Evolutionary conservation across 2,888 invertebrate species (phyloP).

Genomic region (Volucella zonaria): DNA sequence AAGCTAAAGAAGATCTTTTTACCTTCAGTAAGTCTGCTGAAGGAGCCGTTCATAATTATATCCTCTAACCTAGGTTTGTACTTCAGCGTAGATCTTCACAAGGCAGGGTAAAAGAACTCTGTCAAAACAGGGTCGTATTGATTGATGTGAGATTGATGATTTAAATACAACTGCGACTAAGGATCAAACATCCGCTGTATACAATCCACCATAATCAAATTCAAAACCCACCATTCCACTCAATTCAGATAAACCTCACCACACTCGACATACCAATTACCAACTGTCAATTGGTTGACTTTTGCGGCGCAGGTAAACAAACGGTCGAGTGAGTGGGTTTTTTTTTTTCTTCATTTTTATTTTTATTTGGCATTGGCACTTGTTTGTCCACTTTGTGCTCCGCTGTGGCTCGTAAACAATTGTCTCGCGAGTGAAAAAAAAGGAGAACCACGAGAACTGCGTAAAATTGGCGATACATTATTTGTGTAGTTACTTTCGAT

Average conservation of each 20-base stretch:
- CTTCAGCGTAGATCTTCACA: no score
- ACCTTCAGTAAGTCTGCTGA: no score
- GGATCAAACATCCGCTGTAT: conserved; percentile 28
- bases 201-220: neutral
- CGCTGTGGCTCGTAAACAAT: conserved; percentile 59
- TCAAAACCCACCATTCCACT: conserved; percentile 6
- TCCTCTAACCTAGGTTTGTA: no score
- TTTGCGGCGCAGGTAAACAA: conserved; percentile 72
- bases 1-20: no score
- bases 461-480: neutral
- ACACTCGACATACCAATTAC: conserved; percentile 3
- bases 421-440: conserved; percentile 9
- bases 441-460: neutral
- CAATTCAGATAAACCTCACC: neutral
- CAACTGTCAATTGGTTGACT: conserved; percentile 54
- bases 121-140: no score
- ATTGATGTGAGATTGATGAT: no score
- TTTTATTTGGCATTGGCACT: conserved; percentile 66
- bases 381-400: conserved; percentile 67
- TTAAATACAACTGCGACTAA: neutral
- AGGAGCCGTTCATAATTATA: no score
- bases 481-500: conserved; percentile 9
- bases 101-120: no score
- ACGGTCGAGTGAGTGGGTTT: conserved; percentile 41
- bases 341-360: conserved; percentile 40